Percentiles rank a stretch among this genome's conserved stretches.
These are phyloP conservation scores for Chalcis sispes DNA, from an alignment of 2,888 invertebrate species.

Conservation along the genomic window DNA sequence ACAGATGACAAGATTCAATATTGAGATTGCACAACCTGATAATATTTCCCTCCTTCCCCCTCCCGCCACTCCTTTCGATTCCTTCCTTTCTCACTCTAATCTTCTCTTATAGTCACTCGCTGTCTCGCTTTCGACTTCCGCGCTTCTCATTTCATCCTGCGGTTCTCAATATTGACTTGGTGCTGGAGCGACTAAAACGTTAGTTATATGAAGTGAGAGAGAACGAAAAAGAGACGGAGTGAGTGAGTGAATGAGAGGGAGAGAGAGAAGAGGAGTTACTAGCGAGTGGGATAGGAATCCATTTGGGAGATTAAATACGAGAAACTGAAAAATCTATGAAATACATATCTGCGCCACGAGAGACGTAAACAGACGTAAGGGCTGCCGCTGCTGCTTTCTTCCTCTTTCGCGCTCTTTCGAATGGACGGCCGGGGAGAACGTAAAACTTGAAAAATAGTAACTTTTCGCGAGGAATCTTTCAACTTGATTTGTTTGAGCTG, in stretches of 20 bases:
- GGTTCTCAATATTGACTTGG: conserved; percentile 64
- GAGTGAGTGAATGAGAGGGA: conserved; percentile 19
- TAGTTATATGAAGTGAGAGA: conserved; percentile 38
- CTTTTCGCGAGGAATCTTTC: background rate
- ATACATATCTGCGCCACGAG: conserved; percentile 39
- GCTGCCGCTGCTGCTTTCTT: conserved; percentile 7
- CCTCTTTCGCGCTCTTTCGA: background rate
- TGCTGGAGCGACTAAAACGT: conserved; percentile 59
- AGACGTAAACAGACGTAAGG: background rate
- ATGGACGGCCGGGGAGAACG: background rate
- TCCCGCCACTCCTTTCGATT: background rate
- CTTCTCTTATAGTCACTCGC: background rate
- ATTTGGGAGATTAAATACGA: conserved; percentile 58
- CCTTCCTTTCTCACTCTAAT: background rate
- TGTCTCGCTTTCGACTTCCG: conserved; percentile 36
- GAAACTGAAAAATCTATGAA: conserved; percentile 53
- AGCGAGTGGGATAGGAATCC: conserved; percentile 59
- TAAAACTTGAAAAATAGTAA: background rate
- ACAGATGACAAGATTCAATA: conserved; percentile 63
- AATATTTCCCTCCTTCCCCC: conserved; percentile 54
- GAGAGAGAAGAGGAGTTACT: conserved; percentile 2
- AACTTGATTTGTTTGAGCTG: too few species aligned
- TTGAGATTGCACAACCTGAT: conserved; percentile 63
- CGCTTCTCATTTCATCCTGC: conserved; percentile 49
- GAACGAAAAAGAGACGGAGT: too few species aligned